Conservation (phyloP, 2,113 vertebrate genomes). For the Bubalus kerabau region DNA sequence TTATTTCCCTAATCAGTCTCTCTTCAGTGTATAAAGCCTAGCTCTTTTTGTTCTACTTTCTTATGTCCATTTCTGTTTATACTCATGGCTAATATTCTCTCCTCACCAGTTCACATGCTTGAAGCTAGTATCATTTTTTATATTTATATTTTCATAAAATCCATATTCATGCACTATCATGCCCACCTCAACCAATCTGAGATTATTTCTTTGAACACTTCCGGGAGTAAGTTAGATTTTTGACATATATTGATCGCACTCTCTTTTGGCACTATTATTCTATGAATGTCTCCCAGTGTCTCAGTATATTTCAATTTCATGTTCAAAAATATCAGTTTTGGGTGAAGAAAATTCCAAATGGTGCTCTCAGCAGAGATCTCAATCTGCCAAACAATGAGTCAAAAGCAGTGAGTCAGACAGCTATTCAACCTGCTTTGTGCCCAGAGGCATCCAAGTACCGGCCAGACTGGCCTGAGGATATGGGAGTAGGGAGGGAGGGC, state of each 20-base stretch:
- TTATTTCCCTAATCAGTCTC: background rate
- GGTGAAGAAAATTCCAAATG: background rate
- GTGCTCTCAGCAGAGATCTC: conserved; percentile 12
- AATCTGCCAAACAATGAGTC: conserved; percentile 16
- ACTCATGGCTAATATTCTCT: background rate
- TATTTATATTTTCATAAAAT: background rate
- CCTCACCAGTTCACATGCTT: background rate
- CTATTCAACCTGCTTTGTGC: background rate
- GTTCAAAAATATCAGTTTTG: background rate
- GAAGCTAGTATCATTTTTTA: background rate
- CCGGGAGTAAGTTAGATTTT: background rate
- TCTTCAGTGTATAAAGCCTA: background rate
- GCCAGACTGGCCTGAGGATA: background rate
- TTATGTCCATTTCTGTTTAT: background rate
- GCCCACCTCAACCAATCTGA: background rate
- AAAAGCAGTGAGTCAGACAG: background rate
- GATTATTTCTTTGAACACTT: background rate
- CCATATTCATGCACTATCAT: background rate
- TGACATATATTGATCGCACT: background rate
- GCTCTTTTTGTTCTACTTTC: background rate
- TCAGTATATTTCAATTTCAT: background rate
- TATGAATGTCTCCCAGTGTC: background rate
- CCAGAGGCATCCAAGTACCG: background rate
- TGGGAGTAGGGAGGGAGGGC: background rate
- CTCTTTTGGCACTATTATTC: background rate